Evolutionary conservation across 2,113 vertebrate genomes (phyloP), one percentile per base, ranked within the genome.

Genomic region (Campylorhamphus procurvoides): DNA sequence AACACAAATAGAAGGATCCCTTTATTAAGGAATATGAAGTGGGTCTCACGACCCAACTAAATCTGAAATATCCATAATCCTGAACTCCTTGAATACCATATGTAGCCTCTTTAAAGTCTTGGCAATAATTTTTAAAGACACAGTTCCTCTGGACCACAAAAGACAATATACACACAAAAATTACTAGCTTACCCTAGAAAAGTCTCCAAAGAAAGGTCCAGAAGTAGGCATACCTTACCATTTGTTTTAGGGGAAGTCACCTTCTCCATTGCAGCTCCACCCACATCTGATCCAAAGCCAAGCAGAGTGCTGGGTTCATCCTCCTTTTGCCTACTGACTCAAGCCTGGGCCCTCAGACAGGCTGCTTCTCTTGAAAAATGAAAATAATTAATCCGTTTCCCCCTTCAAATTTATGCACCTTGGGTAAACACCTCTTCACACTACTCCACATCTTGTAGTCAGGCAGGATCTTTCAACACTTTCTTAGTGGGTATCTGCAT

Each of bases 331-430:
- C 75, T 94, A 94, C 58, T 82, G 66, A 81, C 64, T 72, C 27
- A 78, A 53, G 81, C 33, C 31, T 86, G 49, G 0, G 2, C 60
- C 66, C 37, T 83, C 55, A 84, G 29, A 64, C 24, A 68, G 71
- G 22, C 18, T 93, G 58, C 58, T 85, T 60, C 69, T 85, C 90
- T 94, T 76, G 62, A 87, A 73, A 89, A 86, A 83, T 59, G 19
- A 52, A 83, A 87, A 68, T 44, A 71, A 71, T 80, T n/a, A 84
- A 80, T 75, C 35, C 28, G 20, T 68, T 90, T 40, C 35, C 49
- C 56, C 25, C 56, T 75, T 27, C 15, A n/a, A 14, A 88, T 8
- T 53, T 47, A 53, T 9, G 15, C 7, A 33, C 4, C 15, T 33
- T 77, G 5, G 66, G 46, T 31, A 64, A 93, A 82, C 6, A 87